Evolutionary conservation across 2,113 vertebrate genomes (phyloP).

Genomic region (Caranx ignobilis): DNA sequence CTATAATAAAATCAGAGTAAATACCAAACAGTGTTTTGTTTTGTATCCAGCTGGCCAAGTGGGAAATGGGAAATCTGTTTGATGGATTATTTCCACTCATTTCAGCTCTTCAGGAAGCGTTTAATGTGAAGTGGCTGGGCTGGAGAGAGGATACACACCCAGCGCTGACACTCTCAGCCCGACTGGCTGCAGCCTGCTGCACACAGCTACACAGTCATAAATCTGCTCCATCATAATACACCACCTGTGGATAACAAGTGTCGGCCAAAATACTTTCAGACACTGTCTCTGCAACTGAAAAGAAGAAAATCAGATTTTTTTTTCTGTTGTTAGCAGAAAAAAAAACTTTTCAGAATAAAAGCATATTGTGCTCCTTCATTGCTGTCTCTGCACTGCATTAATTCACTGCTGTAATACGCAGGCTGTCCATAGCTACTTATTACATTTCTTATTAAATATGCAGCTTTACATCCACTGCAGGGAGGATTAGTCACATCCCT

Average conservation of each 20-base stretch:
- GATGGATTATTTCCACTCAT: constrained; percentile 72
- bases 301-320: not conserved
- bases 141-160: constrained; percentile 50
- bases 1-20: not conserved
- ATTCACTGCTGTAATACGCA: not conserved
- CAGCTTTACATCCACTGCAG: too few species aligned
- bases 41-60: constrained; percentile 9
- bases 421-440: too few species aligned
- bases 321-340: not conserved
- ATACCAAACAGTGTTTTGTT: constrained; percentile 7
- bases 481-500: not conserved
- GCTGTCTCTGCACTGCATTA: not conserved
- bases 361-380: constrained; percentile 2
- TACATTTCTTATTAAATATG: too few species aligned
- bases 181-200: constrained; percentile 24
- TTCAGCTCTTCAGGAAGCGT: constrained; percentile 63
- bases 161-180: constrained; percentile 48
- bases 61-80: constrained; percentile 38
- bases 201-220: constrained; percentile 41
- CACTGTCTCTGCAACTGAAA: not conserved
- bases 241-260: constrained; percentile 40
- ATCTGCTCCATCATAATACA: constrained; percentile 51
- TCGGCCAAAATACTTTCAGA: constrained; percentile 48
- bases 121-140: constrained; percentile 66
- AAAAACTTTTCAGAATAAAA: not conserved